Percentiles rank a stretch among this genome's conserved stretches.
phyloP scores from a whole-genome alignment of 2,797 vertebrate species.

The Propithecus perrieri region DNA sequence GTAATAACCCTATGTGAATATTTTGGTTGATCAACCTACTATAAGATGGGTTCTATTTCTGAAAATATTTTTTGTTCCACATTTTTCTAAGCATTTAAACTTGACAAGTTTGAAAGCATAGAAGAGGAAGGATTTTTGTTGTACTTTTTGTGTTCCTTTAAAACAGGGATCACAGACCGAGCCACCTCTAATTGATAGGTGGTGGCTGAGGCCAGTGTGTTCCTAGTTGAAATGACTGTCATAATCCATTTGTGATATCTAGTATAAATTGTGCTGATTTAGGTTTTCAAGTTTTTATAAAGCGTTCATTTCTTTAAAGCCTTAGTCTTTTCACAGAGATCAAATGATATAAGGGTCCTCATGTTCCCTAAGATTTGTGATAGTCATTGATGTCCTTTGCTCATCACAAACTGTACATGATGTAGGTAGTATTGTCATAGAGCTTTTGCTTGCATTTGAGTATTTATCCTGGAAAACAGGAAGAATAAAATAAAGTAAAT shows the following conservation, averaged over 20 bases:
- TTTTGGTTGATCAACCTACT: neutral
- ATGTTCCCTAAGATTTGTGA: slow-evolving; percentile 42
- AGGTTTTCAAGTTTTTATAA: slow-evolving; percentile 6
- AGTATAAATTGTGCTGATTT: neutral
- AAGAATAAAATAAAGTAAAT: slow-evolving; percentile 38
- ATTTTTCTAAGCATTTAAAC: slow-evolving; percentile 15
- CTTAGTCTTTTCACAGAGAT: neutral
- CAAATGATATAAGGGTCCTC: neutral
- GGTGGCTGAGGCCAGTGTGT: neutral
- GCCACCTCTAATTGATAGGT: neutral
- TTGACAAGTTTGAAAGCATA: neutral
- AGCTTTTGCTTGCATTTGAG: neutral
- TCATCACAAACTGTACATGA: slow-evolving; percentile 44
- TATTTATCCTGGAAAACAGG: neutral
- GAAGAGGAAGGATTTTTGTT: neutral
- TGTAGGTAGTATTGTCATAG: neutral
- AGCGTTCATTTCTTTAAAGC: neutral
- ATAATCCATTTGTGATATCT: neutral
- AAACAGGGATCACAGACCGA: neutral
- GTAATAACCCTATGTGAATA: neutral
- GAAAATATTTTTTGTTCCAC: neutral
- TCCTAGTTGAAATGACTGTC: neutral
- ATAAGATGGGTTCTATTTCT: neutral
- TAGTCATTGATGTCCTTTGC: slow-evolving; percentile 42
- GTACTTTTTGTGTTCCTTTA: neutral